phyloP scores from a whole-genome alignment of 2,797 vertebrate species.

The Octomys mimax region DNA sequence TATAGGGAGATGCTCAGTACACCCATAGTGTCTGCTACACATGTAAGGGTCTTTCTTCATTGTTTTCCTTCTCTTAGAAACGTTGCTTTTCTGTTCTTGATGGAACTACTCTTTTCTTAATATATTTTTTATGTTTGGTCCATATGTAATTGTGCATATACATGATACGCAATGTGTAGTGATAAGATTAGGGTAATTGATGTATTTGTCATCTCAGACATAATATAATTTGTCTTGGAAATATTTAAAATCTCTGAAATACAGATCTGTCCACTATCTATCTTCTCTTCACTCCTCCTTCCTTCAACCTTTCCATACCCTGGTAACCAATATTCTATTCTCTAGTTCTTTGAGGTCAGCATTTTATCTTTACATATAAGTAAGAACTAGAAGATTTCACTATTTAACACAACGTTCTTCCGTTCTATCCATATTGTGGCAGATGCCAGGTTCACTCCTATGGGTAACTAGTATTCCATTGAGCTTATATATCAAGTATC shows the following conservation, averaged over 20 bases:
- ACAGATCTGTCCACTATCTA: not conserved
- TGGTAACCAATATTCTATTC: not conserved
- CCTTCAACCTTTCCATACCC: not conserved
- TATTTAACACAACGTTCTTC: not conserved
- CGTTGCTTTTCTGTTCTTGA: not conserved
- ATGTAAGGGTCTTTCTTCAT: not conserved
- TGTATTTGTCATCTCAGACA: not conserved
- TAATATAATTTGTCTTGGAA: constrained; percentile 11
- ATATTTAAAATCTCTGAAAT: not conserved
- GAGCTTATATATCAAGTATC: not conserved
- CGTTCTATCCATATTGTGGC: not conserved
- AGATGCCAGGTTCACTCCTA: not conserved
- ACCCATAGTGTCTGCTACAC: not conserved
- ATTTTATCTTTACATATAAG: not conserved
- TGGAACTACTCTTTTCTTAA: not conserved
- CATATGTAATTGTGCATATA: not conserved
- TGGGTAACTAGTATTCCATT: not conserved
- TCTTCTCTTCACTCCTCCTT: not conserved
- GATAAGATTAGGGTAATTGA: not conserved
- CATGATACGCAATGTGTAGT: not conserved
- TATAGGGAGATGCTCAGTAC: not conserved
- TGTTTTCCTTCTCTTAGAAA: not conserved
- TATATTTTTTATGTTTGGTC: not conserved
- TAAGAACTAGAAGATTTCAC: not conserved
- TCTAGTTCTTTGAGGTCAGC: not conserved